Base-by-base conservation (phyloP, 2,888 invertebrate genomes). In the Trichogramma evanescens region DNA sequence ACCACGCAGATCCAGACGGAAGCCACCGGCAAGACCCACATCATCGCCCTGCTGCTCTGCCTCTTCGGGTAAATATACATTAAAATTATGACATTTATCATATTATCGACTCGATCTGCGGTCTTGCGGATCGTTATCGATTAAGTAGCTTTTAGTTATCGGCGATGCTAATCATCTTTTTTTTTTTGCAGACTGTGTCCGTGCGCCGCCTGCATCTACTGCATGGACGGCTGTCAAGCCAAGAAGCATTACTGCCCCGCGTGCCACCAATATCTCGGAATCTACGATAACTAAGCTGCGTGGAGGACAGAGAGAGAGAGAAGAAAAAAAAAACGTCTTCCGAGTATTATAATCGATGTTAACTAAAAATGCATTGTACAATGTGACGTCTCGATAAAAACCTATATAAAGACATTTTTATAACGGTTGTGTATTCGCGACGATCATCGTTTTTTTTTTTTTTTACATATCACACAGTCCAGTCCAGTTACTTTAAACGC, bases 241-340 rank as follows among this genome's bases (percentile, higher is more conserved):
- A 74, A 74, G 56, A 80, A 79, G 60, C 82, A 82, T 64, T 81
- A 79, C 64, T 82, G 83, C 65, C 80, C 79, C 42, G 68, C 74
- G 50, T 82, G 82, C 67, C 71, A 73, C 38, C 68, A 76, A 1
- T 82, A 69, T 63, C 69, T 82, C 46, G 82, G 82, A 48, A 63
- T 68, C 53, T 69, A 70, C 54, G 67, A 68, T 1, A 71, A 70
- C 62, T 76, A 66, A 26, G 2, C 26, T 26, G 26, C 26, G 26
- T 26, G 26, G 26, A 26, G 3, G 26, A 2, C 1, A 13, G 13
- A 26, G 26, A 26, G 26, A 26, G 26, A 26, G 26, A 26, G 26
- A 26, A 26, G 26, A 26, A 26, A 26, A 26, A 13, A 13, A 26
- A 26, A 26, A 26, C 26, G 26, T 26, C 26, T 26, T 26, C 26